phyloP scores from a whole-genome alignment of 1,140 invertebrate species.

The Scaptomyza hsui region DNA sequence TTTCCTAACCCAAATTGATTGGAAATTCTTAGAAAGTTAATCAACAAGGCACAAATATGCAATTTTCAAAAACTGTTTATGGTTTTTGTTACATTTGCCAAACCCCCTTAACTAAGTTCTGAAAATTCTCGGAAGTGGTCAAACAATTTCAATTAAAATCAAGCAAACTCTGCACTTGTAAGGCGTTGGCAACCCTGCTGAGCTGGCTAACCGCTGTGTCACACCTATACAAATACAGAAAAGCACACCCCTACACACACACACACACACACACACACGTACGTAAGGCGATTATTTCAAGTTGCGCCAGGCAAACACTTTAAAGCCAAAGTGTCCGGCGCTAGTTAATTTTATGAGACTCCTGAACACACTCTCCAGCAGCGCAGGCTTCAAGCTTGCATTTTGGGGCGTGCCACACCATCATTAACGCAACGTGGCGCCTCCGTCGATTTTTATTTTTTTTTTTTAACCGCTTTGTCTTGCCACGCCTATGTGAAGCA shows the following conservation, averaged over 20 bases:
- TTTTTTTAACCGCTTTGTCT: constrained; percentile 33
- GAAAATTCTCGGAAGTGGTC: constrained; percentile 7
- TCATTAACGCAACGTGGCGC: constrained; percentile 59
- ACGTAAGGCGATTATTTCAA: background rate
- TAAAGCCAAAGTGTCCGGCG: constrained; percentile 54
- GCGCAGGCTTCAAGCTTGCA: constrained; percentile 55
- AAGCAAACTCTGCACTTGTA: background rate
- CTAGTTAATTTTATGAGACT: constrained; percentile 74
- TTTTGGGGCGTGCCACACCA: constrained; percentile 37
- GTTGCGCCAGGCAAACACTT: constrained; percentile 17
- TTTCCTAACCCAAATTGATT: background rate
- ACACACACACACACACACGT: background rate
- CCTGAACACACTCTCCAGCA: constrained; percentile 69
- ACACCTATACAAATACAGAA: background rate
- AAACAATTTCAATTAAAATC: constrained; percentile 30
- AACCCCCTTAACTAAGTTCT: background rate
- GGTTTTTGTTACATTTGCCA: constrained; percentile 4
- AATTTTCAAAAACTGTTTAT: background rate
- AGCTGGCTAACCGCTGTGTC: constrained; percentile 12
- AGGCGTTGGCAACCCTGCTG: constrained; percentile 26
- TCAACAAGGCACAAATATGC: background rate
- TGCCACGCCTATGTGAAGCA: constrained; percentile 21
- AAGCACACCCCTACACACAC: too few species aligned
- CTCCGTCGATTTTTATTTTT: constrained; percentile 20
- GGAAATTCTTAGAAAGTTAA: background rate